These are phyloP conservation scores for Sebastes matsubarae DNA, from an alignment of 2,797 vertebrate species.

Conservation along the genomic window DNA sequence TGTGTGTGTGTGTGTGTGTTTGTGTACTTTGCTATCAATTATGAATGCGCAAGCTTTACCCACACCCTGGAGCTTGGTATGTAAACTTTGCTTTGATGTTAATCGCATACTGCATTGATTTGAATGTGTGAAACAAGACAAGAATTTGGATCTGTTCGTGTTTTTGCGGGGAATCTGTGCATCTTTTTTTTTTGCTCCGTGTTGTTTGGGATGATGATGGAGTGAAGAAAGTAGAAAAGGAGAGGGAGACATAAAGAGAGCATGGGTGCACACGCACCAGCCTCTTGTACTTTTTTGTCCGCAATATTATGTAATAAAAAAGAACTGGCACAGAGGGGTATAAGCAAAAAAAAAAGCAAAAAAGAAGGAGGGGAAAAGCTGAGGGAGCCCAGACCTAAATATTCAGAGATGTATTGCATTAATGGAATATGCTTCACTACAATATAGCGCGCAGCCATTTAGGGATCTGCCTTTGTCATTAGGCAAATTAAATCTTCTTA, in stretches of 20 bases:
- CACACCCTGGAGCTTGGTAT: conserved; percentile 42
- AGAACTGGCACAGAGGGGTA: conserved; percentile 56
- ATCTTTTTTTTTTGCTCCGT: neutral
- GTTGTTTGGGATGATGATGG: conserved; percentile 13
- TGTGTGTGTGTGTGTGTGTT: neutral
- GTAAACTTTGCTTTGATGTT: conserved; percentile 62
- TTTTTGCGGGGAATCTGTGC: conserved; percentile 13
- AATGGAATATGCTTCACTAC: conserved; percentile 65
- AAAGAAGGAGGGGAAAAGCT: conserved; percentile 37
- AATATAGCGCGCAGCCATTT: conserved; percentile 67
- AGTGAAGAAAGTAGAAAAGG: conserved; percentile 1
- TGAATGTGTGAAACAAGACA: conserved; percentile 41
- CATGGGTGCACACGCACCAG: conserved; percentile 35
- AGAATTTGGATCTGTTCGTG: conserved; percentile 23
- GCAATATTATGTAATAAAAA: conserved; percentile 72
- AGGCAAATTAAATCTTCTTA: conserved; percentile 76
- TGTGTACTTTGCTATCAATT: conserved; percentile 29
- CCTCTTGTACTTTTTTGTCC: conserved; percentile 60
- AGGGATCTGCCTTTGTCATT: conserved; percentile 72
- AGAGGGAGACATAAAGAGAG: conserved; percentile 34
- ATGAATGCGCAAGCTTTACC: conserved; percentile 42
- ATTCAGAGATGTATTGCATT: conserved; percentile 62
- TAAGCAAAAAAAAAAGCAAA: conserved; percentile 48
- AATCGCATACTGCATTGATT: conserved; percentile 50
- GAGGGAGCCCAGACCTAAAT: conserved; percentile 53